Percentiles rank a stretch among this genome's conserved stretches.
Conservation (phyloP, 2,113 vertebrate species). For the Speoplatyrhinus poulsoni region DNA sequence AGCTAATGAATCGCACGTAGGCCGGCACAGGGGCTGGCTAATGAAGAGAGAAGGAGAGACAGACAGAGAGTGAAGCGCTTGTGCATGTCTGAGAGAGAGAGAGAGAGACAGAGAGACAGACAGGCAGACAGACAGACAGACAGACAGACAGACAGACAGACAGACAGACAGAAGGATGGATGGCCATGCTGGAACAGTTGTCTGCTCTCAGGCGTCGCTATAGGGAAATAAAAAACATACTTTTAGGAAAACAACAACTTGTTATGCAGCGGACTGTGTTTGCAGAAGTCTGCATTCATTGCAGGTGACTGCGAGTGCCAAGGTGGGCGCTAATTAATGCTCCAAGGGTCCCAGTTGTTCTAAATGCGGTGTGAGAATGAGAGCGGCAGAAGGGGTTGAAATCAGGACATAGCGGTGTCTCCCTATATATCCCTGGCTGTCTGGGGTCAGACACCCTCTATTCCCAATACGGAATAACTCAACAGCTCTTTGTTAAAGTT, state of each 20-base stretch:
- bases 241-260: conserved; percentile 68
- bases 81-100: neutral
- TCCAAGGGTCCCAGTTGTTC: conserved; percentile 85
- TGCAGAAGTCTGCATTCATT: conserved; percentile 61
- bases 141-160: neutral
- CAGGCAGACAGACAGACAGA: neutral
- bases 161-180: conserved; percentile 18
- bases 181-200: conserved; percentile 62
- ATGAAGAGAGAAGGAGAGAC: conserved; percentile 71
- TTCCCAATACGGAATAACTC: too few species aligned
- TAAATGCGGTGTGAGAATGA: conserved; percentile 82
- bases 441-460: too few species aligned
- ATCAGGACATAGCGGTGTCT: conserved; percentile 38
- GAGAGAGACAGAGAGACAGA: conserved; percentile 7
- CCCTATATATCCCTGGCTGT: neutral
- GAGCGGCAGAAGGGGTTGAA: conserved; percentile 44
- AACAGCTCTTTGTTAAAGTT: too few species aligned
- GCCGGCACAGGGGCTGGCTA: conserved; percentile 67
- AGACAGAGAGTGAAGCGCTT: conserved; percentile 11
- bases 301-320: conserved; percentile 68
- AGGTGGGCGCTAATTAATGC: conserved; percentile 87
- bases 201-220: conserved; percentile 66
- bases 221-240: conserved; percentile 29
- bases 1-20: conserved; percentile 77
- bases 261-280: conserved; percentile 69